Conservation (phyloP, 2,888 invertebrate species). For the Tyria jacobaeae region DNA sequence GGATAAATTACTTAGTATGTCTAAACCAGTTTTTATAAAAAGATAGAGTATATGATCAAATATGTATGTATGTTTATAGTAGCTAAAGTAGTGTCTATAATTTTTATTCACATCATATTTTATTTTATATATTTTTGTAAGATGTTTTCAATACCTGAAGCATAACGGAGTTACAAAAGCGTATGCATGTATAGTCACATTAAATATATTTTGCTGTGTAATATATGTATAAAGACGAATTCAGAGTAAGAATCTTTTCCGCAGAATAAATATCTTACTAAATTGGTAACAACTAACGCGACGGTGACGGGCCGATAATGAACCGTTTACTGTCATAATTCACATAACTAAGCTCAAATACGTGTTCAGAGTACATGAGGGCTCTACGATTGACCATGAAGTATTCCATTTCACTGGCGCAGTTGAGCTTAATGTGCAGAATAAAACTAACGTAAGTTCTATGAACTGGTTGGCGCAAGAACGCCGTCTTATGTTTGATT, state of each 20-base stretch:
- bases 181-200: too few relatives aligned
- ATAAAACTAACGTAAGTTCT: constrained; percentile 9
- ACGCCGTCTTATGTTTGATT: not conserved
- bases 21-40: too few relatives aligned
- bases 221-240: not conserved
- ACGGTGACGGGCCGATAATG: constrained; percentile 4
- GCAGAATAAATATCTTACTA: constrained; percentile 21
- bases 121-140: too few relatives aligned
- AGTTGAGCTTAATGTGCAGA: constrained; percentile 11
- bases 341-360: constrained; percentile 25
- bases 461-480: constrained; percentile 6
- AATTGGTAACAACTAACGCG: not conserved
- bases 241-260: not conserved
- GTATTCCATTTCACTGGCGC: constrained; percentile 29
- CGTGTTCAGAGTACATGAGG: constrained; percentile 19
- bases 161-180: too few relatives aligned
- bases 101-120: too few relatives aligned
- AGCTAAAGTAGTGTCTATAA: too few relatives aligned
- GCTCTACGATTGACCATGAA: constrained; percentile 24
- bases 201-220: not conserved
- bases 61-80: too few relatives aligned
- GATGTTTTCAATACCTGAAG: too few relatives aligned
- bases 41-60: too few relatives aligned
- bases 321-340: constrained; percentile 23
- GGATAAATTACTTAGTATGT: too few relatives aligned